phyloP scores from a whole-genome alignment of 2,113 vertebrate species.

The Tichodroma muraria region DNA sequence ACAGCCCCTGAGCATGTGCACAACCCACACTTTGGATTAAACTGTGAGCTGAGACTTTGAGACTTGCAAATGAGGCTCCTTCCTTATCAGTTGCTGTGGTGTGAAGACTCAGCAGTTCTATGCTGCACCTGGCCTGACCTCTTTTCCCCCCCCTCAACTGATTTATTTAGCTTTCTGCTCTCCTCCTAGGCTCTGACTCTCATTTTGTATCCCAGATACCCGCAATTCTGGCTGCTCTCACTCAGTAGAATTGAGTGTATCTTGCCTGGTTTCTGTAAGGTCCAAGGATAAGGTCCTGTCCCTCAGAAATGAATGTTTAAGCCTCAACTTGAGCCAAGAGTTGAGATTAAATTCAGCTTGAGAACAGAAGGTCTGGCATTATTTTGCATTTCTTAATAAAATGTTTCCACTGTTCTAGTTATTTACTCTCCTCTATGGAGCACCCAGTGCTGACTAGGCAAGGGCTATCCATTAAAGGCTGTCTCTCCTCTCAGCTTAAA shows the following conservation, averaged over 20 bases:
- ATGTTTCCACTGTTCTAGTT: constrained; percentile 15
- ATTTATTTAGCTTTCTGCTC: constrained; percentile 42
- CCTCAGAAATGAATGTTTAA: background rate
- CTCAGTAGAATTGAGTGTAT: background rate
- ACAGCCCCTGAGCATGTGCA: background rate
- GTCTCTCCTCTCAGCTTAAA: constrained; percentile 13
- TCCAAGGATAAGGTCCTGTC: background rate
- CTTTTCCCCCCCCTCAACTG: background rate
- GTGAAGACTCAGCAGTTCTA: constrained; percentile 46
- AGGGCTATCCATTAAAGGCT: constrained; percentile 48
- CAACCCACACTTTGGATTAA: background rate
- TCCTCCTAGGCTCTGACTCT: background rate
- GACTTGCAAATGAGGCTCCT: constrained; percentile 8
- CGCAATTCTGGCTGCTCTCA: background rate
- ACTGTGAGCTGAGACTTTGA: constrained; percentile 10
- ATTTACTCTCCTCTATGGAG: constrained; percentile 35
- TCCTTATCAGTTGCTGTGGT: background rate
- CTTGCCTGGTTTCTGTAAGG: background rate
- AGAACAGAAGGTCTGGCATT: constrained; percentile 28
- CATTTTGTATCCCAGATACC: background rate
- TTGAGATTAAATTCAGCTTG: constrained; percentile 12
- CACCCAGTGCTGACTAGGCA: constrained; percentile 53
- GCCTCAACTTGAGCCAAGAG: background rate
- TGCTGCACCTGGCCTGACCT: constrained; percentile 48
- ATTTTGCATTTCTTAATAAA: constrained; percentile 47